These are phyloP conservation scores for Reticulitermes lucifugus DNA, from an alignment of 2,888 invertebrate species.

Conservation along the genomic window DNA sequence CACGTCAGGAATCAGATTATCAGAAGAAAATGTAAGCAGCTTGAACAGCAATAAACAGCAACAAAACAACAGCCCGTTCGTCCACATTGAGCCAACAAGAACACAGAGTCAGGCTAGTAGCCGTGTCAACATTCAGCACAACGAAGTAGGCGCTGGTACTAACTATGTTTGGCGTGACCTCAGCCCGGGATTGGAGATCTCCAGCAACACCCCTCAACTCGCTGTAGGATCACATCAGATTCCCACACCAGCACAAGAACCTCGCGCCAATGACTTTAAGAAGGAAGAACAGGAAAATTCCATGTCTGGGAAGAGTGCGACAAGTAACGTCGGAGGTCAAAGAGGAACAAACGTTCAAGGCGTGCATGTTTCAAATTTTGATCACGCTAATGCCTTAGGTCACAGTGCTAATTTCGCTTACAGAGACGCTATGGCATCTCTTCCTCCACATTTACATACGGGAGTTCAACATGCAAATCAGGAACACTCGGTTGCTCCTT, in stretches of 20 bases:
- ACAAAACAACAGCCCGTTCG: background rate
- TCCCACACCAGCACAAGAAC: too few species aligned
- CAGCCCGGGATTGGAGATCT: conserved; percentile 1
- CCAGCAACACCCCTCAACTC: background rate
- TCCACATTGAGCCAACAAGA: background rate
- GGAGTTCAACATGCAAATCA: background rate
- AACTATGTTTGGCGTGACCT: conserved; percentile 22
- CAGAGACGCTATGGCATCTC: conserved; percentile 43
- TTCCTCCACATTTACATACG: background rate
- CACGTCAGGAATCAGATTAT: background rate
- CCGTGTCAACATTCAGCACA: background rate
- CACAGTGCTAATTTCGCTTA: conserved; percentile 45
- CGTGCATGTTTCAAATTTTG: background rate
- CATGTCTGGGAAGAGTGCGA: background rate
- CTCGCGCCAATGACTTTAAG: background rate
- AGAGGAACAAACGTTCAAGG: background rate
- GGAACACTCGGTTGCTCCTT: background rate
- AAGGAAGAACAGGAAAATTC: background rate
- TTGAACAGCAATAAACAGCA: background rate
- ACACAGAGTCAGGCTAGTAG: background rate
- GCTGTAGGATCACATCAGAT: too few species aligned
- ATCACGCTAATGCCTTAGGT: conserved; percentile 45
- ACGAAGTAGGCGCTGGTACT: background rate
- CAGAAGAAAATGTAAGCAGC: background rate
- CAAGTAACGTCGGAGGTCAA: background rate